Percentiles rank a stretch among this genome's conserved stretches.
Evolutionary conservation across 1,140 invertebrate species (phyloP).

Genomic region (Acromyrmex charruanus): DNA sequence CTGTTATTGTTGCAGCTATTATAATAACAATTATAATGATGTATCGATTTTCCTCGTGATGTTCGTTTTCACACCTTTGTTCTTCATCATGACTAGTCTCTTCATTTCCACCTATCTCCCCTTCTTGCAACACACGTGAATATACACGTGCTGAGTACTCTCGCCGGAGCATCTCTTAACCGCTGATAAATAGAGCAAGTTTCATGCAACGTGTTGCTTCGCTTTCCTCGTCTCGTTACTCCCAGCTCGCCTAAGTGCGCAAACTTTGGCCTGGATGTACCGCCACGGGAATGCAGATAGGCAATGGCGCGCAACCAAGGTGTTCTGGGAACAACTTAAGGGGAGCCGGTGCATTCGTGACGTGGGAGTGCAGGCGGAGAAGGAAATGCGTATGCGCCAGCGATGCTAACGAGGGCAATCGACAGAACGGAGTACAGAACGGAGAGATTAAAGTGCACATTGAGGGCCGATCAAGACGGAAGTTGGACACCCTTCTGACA

Average conservation of each 20-base stretch:
- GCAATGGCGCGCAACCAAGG: slow-evolving; percentile 64
- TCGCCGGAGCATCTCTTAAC: slow-evolving; percentile 53
- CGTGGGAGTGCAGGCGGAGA: slow-evolving; percentile 9
- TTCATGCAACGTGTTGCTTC: slow-evolving; percentile 80
- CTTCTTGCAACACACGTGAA: slow-evolving; percentile 23
- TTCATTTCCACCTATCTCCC: not conserved
- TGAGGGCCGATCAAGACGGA: slow-evolving; percentile 27
- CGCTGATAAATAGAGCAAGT: slow-evolving; percentile 79
- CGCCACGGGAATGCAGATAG: slow-evolving; percentile 67
- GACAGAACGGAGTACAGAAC: not conserved
- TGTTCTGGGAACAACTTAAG: slow-evolving; percentile 65
- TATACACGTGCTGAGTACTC: slow-evolving; percentile 57
- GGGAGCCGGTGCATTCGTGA: slow-evolving; percentile 30
- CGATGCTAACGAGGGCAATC: slow-evolving; percentile 54
- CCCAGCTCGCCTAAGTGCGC: slow-evolving; percentile 71
- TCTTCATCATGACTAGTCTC: not conserved
- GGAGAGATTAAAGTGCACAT: slow-evolving; percentile 13
- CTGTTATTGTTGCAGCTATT: not conserved
- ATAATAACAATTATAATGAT: not conserved
- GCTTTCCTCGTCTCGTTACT: slow-evolving; percentile 69
- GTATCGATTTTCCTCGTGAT: not conserved
- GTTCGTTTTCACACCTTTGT: not conserved
- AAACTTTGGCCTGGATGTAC: slow-evolving; percentile 73
- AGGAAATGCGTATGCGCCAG: slow-evolving; percentile 50
- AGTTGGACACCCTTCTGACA: slow-evolving; percentile 15